Conservation (phyloP, 2,797 vertebrate species). For the Gadopsis bispinosus region DNA sequence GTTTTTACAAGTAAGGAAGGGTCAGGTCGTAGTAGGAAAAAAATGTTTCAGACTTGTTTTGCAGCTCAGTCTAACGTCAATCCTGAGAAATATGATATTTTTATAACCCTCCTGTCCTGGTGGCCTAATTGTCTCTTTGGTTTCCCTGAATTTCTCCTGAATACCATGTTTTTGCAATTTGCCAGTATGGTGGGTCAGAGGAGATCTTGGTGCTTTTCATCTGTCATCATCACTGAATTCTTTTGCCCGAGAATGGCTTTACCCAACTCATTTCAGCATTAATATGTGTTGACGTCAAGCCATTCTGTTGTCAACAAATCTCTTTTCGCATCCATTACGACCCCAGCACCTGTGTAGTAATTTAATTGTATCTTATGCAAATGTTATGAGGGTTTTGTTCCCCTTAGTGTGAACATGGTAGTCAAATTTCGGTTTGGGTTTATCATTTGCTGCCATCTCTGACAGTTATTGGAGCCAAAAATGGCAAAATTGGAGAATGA, state of each 20-base stretch:
- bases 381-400: not conserved
- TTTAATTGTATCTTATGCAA: not conserved
- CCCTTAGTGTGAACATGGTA: not conserved
- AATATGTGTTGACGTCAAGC: not conserved
- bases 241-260: not conserved
- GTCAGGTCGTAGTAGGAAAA: not conserved
- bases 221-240: not conserved
- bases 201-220: slow-evolving; percentile 7
- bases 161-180: not conserved
- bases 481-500: not conserved
- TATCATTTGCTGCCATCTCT: not conserved
- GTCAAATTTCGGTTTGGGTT: not conserved
- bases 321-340: not conserved
- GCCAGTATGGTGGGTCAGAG: not conserved
- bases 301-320: not conserved
- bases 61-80: slow-evolving; percentile 4
- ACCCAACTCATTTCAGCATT: not conserved
- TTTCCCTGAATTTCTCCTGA: not conserved
- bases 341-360: not conserved
- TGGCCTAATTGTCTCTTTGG: slow-evolving; percentile 21
- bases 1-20: not conserved
- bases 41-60: slow-evolving; percentile 18
- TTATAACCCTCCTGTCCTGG: not conserved
- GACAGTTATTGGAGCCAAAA: not conserved
- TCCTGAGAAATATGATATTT: slow-evolving; percentile 22